Percentiles rank a stretch among this genome's conserved stretches.
Evolutionary conservation across 2,113 vertebrate genomes (phyloP).

Genomic region (Podiceps cristatus): DNA sequence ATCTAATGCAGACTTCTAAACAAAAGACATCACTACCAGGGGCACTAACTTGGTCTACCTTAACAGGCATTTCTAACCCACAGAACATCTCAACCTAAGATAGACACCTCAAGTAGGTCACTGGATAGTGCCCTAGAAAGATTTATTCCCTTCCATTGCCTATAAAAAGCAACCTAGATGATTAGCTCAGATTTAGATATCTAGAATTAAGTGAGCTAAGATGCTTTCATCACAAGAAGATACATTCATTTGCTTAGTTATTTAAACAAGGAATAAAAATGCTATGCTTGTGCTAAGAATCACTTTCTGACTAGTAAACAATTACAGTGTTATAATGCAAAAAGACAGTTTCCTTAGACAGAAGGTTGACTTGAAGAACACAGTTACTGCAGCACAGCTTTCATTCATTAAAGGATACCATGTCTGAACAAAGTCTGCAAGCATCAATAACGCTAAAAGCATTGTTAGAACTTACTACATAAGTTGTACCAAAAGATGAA

Average conservation of each 20-base stretch:
- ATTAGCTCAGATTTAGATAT: not conserved
- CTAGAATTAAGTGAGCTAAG: slow-evolving; percentile 7
- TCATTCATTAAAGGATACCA: not conserved
- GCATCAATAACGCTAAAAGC: not conserved
- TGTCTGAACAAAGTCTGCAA: not conserved
- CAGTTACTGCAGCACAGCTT: not conserved
- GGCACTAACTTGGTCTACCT: not conserved
- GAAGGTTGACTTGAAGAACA: not conserved
- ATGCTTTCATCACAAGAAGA: not conserved
- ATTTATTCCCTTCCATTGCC: slow-evolving; percentile 8
- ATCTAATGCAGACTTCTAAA: not conserved
- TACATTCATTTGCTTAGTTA: not conserved
- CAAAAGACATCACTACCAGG: not conserved
- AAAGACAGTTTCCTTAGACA: not conserved
- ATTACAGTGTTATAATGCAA: not conserved
- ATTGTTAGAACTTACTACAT: not conserved
- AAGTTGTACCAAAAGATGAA: not conserved
- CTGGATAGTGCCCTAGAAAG: slow-evolving; percentile 27
- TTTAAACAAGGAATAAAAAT: slow-evolving; percentile 26
- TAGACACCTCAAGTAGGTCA: slow-evolving; percentile 34
- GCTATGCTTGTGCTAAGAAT: not conserved
- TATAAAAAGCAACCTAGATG: slow-evolving; percentile 31
- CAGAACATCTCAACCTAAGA: not conserved
- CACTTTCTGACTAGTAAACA: not conserved
- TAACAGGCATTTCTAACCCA: not conserved